phyloP scores from a whole-genome alignment of 1,140 invertebrate genomes.

The Pogonomyrmex barbatus region DNA sequence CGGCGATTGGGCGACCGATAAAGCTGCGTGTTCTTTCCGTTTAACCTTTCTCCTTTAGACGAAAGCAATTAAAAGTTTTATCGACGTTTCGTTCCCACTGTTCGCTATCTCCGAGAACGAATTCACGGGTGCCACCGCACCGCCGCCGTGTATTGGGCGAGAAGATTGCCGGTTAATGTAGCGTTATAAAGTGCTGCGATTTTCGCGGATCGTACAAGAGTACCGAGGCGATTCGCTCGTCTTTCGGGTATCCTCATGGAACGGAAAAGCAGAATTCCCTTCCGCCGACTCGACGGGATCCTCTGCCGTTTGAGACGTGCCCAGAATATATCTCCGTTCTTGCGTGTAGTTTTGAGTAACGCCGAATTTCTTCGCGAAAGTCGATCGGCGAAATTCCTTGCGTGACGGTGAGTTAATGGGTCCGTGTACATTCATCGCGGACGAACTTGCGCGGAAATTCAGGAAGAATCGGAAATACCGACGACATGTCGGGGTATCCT shows the following conservation, averaged over 20 bases:
- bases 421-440: slow-evolving; percentile 24
- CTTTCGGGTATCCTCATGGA: slow-evolving; percentile 5
- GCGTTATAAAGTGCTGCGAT: slow-evolving; percentile 76
- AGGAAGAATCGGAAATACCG: slow-evolving; percentile 18
- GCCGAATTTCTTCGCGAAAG: slow-evolving; percentile 31
- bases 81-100: slow-evolving; percentile 69
- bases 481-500: not conserved
- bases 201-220: slow-evolving; percentile 65
- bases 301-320: slow-evolving; percentile 60
- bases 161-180: slow-evolving; percentile 82
- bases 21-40: slow-evolving; percentile 37
- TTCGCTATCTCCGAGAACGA: slow-evolving; percentile 29
- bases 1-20: slow-evolving; percentile 57
- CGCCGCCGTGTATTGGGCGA: slow-evolving; percentile 56
- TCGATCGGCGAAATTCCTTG: slow-evolving; percentile 47
- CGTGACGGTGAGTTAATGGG: slow-evolving; percentile 47
- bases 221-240: not conserved
- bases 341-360: slow-evolving; percentile 24
- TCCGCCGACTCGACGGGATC: slow-evolving; percentile 49
- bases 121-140: slow-evolving; percentile 33
- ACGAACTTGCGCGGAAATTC: not conserved
- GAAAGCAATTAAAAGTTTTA: slow-evolving; percentile 83
- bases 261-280: slow-evolving; percentile 43
- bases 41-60: slow-evolving; percentile 32
- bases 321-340: slow-evolving; percentile 47